These are phyloP conservation scores for Caenorhabditis sulstoni DNA, from an alignment of 2,888 invertebrate genomes.

Conservation along the genomic window DNA sequence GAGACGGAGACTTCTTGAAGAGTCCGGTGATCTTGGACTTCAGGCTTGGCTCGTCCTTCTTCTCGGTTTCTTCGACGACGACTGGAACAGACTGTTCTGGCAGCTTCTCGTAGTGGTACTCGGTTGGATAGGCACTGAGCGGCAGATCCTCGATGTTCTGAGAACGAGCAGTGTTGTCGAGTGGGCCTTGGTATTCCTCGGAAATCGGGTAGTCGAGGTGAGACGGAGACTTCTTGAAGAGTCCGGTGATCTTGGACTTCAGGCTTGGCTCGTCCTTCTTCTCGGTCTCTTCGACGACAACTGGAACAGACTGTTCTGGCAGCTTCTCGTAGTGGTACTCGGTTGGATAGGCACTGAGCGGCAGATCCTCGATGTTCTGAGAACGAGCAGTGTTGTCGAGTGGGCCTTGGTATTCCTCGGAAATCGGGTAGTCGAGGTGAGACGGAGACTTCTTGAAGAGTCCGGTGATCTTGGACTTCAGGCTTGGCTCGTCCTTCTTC, in stretches of 20 bases:
- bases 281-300: slow-evolving; percentile 31
- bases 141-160: slow-evolving; percentile 8
- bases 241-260: slow-evolving; percentile 37
- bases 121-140: slow-evolving; percentile 6
- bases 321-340: slow-evolving; percentile 35
- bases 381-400: slow-evolving; percentile 22
- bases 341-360: slow-evolving; percentile 19
- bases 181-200: slow-evolving; percentile 27
- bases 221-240: slow-evolving; percentile 39
- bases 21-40: slow-evolving; percentile 28
- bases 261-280: slow-evolving; percentile 32
- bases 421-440: slow-evolving; percentile 30
- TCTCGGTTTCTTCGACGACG: slow-evolving; percentile 10
- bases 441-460: slow-evolving; percentile 18
- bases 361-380: slow-evolving; percentile 17
- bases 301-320: slow-evolving; percentile 10
- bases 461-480: slow-evolving; percentile 23
- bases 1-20: slow-evolving; percentile 59
- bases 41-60: slow-evolving; percentile 9
- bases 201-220: slow-evolving; percentile 38
- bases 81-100: slow-evolving; percentile 2
- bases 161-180: slow-evolving; percentile 11
- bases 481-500: slow-evolving; percentile 17
- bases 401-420: slow-evolving; percentile 19
- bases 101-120: slow-evolving; percentile 7